These are phyloP conservation scores for Merodon equestris DNA, from an alignment of 2,888 invertebrate genomes.

Conservation along the genomic window DNA sequence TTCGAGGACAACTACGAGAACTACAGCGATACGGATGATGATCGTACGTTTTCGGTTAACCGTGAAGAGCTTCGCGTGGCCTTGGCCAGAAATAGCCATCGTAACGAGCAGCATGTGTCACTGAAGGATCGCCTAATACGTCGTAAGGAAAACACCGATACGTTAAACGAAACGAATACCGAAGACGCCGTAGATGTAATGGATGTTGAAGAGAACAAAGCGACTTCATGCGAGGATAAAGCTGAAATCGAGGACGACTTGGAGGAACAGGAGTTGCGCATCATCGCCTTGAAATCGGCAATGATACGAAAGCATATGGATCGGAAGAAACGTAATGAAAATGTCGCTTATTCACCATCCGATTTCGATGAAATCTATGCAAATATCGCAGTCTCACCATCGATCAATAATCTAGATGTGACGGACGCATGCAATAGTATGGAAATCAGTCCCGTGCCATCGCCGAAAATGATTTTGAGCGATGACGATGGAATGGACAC, in stretches of 20 bases:
- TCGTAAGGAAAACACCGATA: constrained; percentile 46
- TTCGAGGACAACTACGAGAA: constrained; percentile 56
- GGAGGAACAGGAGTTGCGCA: constrained; percentile 75
- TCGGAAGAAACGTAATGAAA: constrained; percentile 76
- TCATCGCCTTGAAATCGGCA: constrained; percentile 78
- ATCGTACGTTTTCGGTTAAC: constrained; percentile 70
- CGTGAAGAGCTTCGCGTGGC: constrained; percentile 74
- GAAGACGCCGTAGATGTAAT: constrained; percentile 15
- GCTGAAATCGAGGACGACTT: constrained; percentile 42
- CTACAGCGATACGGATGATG: constrained; percentile 41
- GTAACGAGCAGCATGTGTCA: constrained; percentile 37
- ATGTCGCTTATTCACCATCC: constrained; percentile 78
- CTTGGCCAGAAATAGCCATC: constrained; percentile 68
- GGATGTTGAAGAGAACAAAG: constrained; percentile 10
- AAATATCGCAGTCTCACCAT: constrained; percentile 63
- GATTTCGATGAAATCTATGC: constrained; percentile 75
- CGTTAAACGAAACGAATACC: constrained; percentile 53
- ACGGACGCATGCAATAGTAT: constrained; percentile 70
- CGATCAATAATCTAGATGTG: constrained; percentile 71
- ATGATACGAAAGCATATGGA: constrained; percentile 76
- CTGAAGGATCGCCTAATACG: constrained; percentile 53
- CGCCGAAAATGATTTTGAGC: constrained; percentile 73
- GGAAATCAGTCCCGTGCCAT: constrained; percentile 77
- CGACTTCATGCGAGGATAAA: constrained; percentile 3
- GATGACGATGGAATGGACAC: constrained; percentile 70